Conservation (phyloP, 2,113 vertebrate species). For the Falco punctatus region DNA sequence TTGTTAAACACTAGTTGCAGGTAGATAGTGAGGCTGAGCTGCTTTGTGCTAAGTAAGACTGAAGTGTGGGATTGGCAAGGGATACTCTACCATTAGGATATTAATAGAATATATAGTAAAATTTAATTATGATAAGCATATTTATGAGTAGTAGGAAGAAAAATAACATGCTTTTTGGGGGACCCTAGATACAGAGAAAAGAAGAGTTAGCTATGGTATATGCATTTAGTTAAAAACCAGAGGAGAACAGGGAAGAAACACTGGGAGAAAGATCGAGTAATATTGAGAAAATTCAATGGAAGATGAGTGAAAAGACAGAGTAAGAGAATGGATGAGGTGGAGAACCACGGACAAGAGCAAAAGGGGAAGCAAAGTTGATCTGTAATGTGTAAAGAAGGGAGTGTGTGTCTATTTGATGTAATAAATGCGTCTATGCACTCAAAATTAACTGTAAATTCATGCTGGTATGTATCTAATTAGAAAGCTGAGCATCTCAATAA, state of each 20-base stretch:
- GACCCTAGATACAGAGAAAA: neutral
- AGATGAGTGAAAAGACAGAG: neutral
- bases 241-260: neutral
- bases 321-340: neutral
- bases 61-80: neutral
- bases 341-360: neutral
- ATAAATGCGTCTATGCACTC: neutral
- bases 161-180: neutral
- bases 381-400: neutral
- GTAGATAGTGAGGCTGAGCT: neutral
- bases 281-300: neutral
- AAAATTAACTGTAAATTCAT: neutral
- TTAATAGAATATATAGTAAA: neutral
- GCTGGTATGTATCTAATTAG: neutral
- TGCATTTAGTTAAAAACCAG: neutral
- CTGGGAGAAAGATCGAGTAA: neutral
- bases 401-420: neutral
- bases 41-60: neutral
- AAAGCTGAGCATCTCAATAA: neutral
- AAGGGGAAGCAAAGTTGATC: neutral
- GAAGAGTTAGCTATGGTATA: neutral
- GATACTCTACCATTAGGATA: neutral
- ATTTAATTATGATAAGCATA: neutral
- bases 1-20: neutral
- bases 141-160: neutral